phyloP scores from a whole-genome alignment of 2,797 vertebrate species.

The Coracias cyanogaster region DNA sequence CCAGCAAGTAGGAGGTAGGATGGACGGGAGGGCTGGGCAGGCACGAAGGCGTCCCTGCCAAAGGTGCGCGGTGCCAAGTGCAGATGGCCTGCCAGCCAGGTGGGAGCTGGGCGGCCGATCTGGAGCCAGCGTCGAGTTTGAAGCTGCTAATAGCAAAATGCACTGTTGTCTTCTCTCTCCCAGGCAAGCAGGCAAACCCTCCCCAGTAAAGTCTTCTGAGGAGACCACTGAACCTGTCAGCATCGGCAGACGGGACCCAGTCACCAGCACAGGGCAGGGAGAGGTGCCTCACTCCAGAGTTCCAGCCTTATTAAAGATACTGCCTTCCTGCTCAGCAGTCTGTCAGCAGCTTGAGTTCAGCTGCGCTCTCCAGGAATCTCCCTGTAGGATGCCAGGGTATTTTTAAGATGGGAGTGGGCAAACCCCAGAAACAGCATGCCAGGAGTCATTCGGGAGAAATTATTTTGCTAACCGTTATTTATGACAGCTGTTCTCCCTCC shows the following conservation, averaged over 20 bases:
- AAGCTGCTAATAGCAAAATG: neutral
- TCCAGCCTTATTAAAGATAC: neutral
- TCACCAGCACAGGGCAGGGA: accelerated
- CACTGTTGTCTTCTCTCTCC: neutral
- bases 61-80: neutral
- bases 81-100: neutral
- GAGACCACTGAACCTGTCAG: neutral
- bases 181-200: neutral
- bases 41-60: neutral
- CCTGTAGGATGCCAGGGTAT: neutral
- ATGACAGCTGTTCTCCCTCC: neutral
- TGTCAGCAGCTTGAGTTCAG: neutral
- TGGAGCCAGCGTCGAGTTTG: neutral
- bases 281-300: neutral
- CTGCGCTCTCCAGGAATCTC: neutral
- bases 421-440: neutral
- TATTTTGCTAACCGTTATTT: neutral
- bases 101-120: neutral
- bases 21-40: neutral
- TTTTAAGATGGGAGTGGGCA: neutral
- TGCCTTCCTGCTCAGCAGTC: neutral
- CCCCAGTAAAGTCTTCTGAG: neutral
- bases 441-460: neutral
- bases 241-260: accelerated
- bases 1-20: neutral